Conservation (phyloP, 2,113 vertebrate genomes). For the Struthio camelus region DNA sequence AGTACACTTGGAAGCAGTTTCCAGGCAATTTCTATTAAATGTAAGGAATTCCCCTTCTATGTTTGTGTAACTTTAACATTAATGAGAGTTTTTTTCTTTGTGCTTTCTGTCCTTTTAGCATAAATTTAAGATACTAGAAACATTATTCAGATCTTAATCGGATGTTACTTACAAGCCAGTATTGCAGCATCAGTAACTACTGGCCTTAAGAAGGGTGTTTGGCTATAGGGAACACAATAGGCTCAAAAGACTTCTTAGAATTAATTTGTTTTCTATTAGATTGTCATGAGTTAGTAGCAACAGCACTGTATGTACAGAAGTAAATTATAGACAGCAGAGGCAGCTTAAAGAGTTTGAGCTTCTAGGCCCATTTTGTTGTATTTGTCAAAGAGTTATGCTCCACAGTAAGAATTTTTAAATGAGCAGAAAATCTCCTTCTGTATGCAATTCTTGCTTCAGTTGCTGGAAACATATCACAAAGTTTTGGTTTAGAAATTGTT, state of each 20-base stretch:
- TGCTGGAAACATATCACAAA: background rate
- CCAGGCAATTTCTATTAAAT: background rate
- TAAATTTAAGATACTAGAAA: background rate
- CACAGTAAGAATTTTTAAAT: background rate
- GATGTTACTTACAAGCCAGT: background rate
- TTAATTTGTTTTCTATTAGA: background rate
- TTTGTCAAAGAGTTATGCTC: background rate
- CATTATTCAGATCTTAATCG: background rate
- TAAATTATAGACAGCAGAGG: background rate
- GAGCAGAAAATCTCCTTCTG: background rate
- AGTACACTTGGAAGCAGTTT: background rate
- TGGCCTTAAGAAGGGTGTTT: background rate
- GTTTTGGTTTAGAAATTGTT: background rate
- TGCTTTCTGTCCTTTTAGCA: background rate
- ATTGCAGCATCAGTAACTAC: background rate
- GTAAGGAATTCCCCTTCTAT: background rate
- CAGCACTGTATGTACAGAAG: background rate
- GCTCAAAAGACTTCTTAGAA: background rate
- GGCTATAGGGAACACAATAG: background rate
- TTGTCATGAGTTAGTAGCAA: background rate
- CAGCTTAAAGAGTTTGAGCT: background rate
- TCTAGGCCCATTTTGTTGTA: background rate
- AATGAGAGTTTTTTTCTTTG: background rate
- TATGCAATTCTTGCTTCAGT: background rate
- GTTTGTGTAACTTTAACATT: background rate